Percentiles rank a stretch among this genome's conserved stretches.
Evolutionary conservation across 2,888 invertebrate species (phyloP).

Genomic region (Lasiommata megera): DNA sequence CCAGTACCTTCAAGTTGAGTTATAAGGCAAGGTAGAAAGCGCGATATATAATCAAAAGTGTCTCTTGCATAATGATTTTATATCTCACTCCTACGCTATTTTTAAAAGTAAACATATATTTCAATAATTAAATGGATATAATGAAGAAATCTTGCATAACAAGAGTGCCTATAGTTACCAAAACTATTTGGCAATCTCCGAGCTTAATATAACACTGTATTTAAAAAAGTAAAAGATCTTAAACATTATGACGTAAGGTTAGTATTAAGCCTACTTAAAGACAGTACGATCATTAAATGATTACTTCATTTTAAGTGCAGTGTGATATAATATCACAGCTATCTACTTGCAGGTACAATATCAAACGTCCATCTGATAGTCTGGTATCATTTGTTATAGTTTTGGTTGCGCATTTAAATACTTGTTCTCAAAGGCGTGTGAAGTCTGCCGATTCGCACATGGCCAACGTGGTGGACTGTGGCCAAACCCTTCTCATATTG

Average conservation of each 20-base stretch:
- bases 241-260: slow-evolving; percentile 10
- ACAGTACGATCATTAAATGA: slow-evolving; percentile 14
- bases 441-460: too few species aligned
- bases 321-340: background rate
- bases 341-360: too few species aligned
- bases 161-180: background rate
- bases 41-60: background rate
- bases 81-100: background rate
- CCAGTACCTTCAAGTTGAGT: too few species aligned
- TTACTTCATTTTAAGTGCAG: slow-evolving; percentile 11
- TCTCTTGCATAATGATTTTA: background rate
- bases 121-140: background rate
- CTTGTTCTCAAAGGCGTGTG: too few species aligned
- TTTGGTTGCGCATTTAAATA: too few species aligned
- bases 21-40: too few species aligned
- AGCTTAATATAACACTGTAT: slow-evolving; percentile 11
- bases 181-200: slow-evolving; percentile 8
- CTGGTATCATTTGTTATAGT: too few species aligned
- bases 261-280: slow-evolving; percentile 13
- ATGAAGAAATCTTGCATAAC: background rate
- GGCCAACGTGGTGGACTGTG: too few species aligned
- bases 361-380: too few species aligned
- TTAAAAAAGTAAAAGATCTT: slow-evolving; percentile 18
- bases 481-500: too few species aligned
- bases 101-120: background rate